Base-by-base conservation (phyloP, 2,113 vertebrate species). In the Cyprinodon brontotheroides region DNA sequence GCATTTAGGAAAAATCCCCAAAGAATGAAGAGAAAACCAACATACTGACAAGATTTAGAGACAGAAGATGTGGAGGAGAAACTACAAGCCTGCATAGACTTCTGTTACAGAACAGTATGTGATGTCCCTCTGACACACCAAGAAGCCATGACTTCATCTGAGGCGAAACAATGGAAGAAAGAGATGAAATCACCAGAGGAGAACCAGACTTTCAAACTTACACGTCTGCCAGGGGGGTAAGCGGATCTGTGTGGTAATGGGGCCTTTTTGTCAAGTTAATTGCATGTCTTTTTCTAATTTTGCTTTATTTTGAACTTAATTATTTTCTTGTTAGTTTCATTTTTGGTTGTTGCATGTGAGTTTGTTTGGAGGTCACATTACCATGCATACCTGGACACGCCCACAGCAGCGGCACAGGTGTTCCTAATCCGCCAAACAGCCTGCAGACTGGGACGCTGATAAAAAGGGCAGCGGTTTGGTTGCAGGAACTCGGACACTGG, bases 201-300 rank as follows among this genome's bases (percentile, higher is more conserved):
- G 39, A 75, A 81, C 1, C 4, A 75, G 6, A 71, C 68, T 0
- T 72, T 75, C 29, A 53, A 0, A 2, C 41, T 82, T 3, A 74
- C 66, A 11, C 39, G 11, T 3, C 11, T 65, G 3, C 61, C 61
- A 20, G 60, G 61, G 22, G 61, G 61, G 29, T 50, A 37, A 14
- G 6, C 8, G 61, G 61, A 36, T 62, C 3, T 62, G 39, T 37
- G 12, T 29, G 29, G 29, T 29, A 29, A 29, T 29, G 29, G 29
- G 1, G 29, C 29, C 29, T 29, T 29, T 29, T 29, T 29, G 29
- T 29, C 1, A 1, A 29, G 1, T 29, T 29, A 29, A 29, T 29
- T 29, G 29, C 29, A 29, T 29, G 29, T 29, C 29, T 29, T 29
- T 29, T 29, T 29, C 29, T 29, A 29, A 29, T 29, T 29, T 29